Conservation (phyloP, 2,113 vertebrate species). For the Pycnonotus jocosus region DNA sequence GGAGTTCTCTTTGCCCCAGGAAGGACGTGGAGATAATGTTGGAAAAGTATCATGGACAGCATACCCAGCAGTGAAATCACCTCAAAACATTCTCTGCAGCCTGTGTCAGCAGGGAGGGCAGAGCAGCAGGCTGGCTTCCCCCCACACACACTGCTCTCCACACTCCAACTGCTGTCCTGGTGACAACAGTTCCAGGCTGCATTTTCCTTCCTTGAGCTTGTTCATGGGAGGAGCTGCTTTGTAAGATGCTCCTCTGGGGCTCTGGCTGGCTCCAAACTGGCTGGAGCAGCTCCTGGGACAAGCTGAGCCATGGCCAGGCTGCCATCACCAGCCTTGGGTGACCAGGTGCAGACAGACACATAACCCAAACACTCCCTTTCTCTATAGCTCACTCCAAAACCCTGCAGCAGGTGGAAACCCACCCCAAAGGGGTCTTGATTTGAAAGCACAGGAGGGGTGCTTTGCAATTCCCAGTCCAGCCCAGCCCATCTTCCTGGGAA, state of each 20-base stretch:
- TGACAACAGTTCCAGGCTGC: background rate
- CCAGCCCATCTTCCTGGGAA: background rate
- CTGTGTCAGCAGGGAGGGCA: background rate
- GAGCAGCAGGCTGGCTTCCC: background rate
- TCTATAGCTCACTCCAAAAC: background rate
- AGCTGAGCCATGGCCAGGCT: fast-evolving
- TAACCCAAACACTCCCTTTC: background rate
- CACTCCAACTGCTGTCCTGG: background rate
- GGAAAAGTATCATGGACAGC: fast-evolving
- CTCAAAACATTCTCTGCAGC: background rate
- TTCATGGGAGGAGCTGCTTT: background rate
- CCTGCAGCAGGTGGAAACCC: background rate
- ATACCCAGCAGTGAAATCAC: background rate
- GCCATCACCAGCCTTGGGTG: background rate
- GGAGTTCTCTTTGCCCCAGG: background rate
- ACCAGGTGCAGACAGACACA: background rate
- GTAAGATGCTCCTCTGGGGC: background rate
- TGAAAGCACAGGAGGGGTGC: background rate
- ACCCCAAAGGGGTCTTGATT: background rate
- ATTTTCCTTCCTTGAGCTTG: background rate
- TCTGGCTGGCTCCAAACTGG: background rate
- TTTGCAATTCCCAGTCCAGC: background rate
- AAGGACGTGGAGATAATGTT: background rate
- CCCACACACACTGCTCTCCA: fast-evolving
- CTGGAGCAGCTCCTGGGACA: background rate